Conservation (phyloP, 2,113 vertebrate genomes). For the Sigmodon hispidus region DNA sequence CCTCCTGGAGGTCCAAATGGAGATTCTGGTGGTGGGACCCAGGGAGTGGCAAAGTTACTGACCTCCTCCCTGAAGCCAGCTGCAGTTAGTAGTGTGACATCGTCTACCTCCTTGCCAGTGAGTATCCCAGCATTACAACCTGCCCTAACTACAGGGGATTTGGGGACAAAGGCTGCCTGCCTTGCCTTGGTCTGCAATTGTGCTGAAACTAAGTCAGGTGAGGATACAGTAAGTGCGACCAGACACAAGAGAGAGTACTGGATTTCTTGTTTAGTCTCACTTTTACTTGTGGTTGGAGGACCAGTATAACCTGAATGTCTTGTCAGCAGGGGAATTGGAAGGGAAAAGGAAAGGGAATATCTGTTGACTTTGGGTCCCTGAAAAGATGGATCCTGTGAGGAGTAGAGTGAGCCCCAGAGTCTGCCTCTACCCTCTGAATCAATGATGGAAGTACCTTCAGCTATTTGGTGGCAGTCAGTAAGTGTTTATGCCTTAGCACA, state of each 20-base stretch:
- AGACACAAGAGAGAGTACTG: background rate
- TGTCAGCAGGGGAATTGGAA: background rate
- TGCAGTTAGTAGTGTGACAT: slow-evolving; percentile 83
- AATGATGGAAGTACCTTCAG: background rate
- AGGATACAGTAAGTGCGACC: background rate
- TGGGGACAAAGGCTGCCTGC: background rate
- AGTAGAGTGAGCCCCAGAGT: background rate
- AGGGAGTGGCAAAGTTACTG: slow-evolving; percentile 91
- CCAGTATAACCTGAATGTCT: background rate
- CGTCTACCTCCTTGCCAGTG: slow-evolving; percentile 88
- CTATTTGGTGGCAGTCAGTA: background rate
- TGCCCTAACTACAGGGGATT: background rate
- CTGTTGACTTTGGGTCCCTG: background rate
- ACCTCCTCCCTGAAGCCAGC: slow-evolving; percentile 89
- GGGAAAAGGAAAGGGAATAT: background rate
- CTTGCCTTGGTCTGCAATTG: background rate
- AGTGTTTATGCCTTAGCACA: background rate
- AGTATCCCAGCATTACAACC: slow-evolving; percentile 73
- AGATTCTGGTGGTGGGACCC: slow-evolving; percentile 87
- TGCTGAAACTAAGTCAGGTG: background rate
- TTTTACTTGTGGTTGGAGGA: background rate
- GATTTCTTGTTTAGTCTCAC: background rate
- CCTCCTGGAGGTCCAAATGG: slow-evolving; percentile 88
- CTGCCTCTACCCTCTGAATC: background rate
- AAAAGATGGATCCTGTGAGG: background rate